Percentiles rank a stretch among this genome's conserved stretches.
Evolutionary conservation across 2,888 invertebrate genomes (phyloP).

Genomic region (Phanerotoma sp.): DNA sequence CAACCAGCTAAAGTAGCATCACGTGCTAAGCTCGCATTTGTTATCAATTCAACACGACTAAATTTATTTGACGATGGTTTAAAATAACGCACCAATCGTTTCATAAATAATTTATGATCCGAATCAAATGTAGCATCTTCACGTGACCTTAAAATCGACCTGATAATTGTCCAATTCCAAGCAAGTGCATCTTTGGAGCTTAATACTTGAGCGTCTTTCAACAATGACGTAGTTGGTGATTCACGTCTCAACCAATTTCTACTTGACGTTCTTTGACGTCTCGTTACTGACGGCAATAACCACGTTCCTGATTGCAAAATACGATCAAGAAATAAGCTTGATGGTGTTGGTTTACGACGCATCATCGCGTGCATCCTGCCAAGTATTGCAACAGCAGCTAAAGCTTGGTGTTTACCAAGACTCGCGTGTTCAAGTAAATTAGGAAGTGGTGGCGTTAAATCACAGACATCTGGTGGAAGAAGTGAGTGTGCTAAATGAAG

Average conservation of each 20-base stretch:
- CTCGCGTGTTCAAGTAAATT: constrained; percentile 79
- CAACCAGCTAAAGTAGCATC: constrained; percentile 69
- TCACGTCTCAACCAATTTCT: constrained; percentile 51
- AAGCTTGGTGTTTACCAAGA: constrained; percentile 75
- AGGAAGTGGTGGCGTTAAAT: constrained; percentile 81
- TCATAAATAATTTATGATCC: constrained; percentile 68
- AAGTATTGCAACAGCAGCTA: constrained; percentile 79
- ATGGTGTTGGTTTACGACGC: constrained; percentile 77
- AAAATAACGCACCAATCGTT: constrained; percentile 79
- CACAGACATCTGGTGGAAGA: constrained; percentile 84
- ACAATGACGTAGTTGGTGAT: constrained; percentile 47
- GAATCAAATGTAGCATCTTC: constrained; percentile 65
- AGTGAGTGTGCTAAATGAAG: constrained; percentile 83
- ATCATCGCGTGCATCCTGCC: constrained; percentile 77
- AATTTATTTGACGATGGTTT: constrained; percentile 87
- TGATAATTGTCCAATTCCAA: constrained; percentile 94
- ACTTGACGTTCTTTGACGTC: constrained; percentile 44
- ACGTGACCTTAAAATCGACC: constrained; percentile 59
- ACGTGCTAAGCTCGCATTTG: constrained; percentile 58
- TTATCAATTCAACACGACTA: constrained; percentile 77
- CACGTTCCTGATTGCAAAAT: constrained; percentile 62
- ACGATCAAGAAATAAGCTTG: constrained; percentile 81
- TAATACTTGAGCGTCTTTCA: constrained; percentile 82
- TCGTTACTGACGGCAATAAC: constrained; percentile 47
- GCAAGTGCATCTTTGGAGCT: constrained; percentile 75